Percentiles rank a stretch among this genome's conserved stretches.
Conservation (phyloP, 2,797 vertebrate genomes). For the Poeciliopsis presidionis region DNA sequence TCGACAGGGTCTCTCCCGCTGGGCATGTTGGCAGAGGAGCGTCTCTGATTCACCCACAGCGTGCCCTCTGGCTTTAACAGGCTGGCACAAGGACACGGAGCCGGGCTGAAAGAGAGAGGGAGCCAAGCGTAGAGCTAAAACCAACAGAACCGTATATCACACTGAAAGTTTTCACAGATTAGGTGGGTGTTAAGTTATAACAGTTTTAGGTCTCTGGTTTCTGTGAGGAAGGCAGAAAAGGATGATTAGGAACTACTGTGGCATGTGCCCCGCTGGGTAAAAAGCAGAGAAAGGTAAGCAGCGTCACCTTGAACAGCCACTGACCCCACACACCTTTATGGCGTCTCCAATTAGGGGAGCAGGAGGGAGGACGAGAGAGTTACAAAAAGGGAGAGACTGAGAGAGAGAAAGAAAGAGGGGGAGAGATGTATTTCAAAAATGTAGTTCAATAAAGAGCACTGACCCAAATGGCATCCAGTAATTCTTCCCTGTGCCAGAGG, state of each 20-base stretch:
- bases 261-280: slow-evolving; percentile 53
- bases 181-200: slow-evolving; percentile 19
- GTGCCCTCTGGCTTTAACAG: slow-evolving; percentile 74
- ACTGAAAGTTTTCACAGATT: slow-evolving; percentile 37
- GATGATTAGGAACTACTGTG: slow-evolving; percentile 18
- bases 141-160: slow-evolving; percentile 40
- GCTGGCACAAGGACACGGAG: slow-evolving; percentile 72
- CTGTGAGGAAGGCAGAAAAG: slow-evolving; percentile 50
- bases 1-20: slow-evolving; percentile 61
- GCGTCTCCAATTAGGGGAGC: slow-evolving; percentile 78
- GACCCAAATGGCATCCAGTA: slow-evolving; percentile 80
- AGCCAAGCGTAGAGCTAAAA: slow-evolving; percentile 24
- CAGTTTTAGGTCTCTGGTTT: slow-evolving; percentile 36
- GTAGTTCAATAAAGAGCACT: slow-evolving; percentile 81
- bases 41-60: slow-evolving; percentile 68
- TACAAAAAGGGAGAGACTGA: slow-evolving; percentile 57
- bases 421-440: slow-evolving; percentile 79
- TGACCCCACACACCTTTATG: slow-evolving; percentile 81
- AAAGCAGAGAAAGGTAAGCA: slow-evolving; percentile 54
- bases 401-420: slow-evolving; percentile 62
- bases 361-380: slow-evolving; percentile 64
- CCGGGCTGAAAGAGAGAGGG: slow-evolving; percentile 47
- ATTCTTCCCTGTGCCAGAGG: slow-evolving; percentile 72
- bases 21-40: slow-evolving; percentile 69
- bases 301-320: slow-evolving; percentile 83